phyloP scores from a whole-genome alignment of 2,888 invertebrate genomes.

The Zele albiditarsus region DNA sequence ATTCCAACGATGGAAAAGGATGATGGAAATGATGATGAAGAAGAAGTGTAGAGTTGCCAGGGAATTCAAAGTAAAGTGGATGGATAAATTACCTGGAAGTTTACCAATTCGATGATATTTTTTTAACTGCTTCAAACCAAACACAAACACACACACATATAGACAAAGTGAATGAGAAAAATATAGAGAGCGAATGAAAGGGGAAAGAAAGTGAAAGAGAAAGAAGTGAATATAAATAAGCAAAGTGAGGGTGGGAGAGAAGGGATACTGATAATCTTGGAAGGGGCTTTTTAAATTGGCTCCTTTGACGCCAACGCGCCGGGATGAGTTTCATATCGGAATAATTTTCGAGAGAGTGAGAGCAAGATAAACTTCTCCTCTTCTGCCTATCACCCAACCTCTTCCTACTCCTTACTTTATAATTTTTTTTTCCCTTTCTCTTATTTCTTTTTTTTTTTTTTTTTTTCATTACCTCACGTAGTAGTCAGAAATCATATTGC shows the following conservation, averaged over 20 bases:
- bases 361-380: constrained; percentile 9
- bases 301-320: constrained; percentile 69
- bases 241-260: constrained; percentile 18
- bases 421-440: constrained; percentile 38
- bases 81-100: constrained; percentile 69
- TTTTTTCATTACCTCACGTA: constrained; percentile 25
- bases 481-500: constrained; percentile 44
- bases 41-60: constrained; percentile 50
- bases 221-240: constrained; percentile 6
- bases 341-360: constrained; percentile 65
- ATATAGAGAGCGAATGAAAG: constrained; percentile 40
- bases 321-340: constrained; percentile 72
- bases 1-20: not conserved
- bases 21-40: constrained; percentile 41
- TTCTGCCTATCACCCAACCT: constrained; percentile 22
- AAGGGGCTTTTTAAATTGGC: constrained; percentile 72
- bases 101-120: constrained; percentile 65
- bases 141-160: constrained; percentile 1
- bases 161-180: not conserved
- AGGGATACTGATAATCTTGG: constrained; percentile 66
- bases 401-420: constrained; percentile 35
- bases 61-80: constrained; percentile 65
- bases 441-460: constrained; percentile 47
- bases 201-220: constrained; percentile 7
- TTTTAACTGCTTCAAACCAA: constrained; percentile 25